A percentile compares a stretch with the other conserved stretches of the same genome.
Conservation (phyloP, 2,888 invertebrate species). For the Diaphora mendica region DNA sequence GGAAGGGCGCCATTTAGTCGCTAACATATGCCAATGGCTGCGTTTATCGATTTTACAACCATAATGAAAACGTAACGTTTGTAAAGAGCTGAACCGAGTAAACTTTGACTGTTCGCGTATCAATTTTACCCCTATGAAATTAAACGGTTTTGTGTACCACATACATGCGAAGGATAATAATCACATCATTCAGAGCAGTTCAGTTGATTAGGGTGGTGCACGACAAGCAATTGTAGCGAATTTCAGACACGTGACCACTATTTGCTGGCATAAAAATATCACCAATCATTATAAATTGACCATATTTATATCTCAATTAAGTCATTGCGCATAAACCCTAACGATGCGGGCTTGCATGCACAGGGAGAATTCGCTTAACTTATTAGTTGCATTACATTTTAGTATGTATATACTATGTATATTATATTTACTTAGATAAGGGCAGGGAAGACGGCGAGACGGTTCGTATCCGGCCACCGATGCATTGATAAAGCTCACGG, state of each 20-base stretch:
- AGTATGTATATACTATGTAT: constrained; percentile 54
- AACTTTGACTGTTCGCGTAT: constrained; percentile 16
- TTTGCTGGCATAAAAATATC: constrained; percentile 77
- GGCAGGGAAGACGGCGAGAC: constrained; percentile 72
- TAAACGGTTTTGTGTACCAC: constrained; percentile 63
- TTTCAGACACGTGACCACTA: constrained; percentile 82
- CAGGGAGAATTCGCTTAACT: constrained; percentile 42
- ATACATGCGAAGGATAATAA: constrained; percentile 75
- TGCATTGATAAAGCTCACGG: constrained; percentile 69
- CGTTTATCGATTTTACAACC: constrained; percentile 51
- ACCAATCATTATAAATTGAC: constrained; percentile 71
- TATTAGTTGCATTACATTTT: constrained; percentile 33
- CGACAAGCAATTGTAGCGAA: constrained; percentile 79
- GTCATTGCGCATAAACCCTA: constrained; percentile 67
- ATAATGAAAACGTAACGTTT: constrained; percentile 28
- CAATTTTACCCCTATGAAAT: constrained; percentile 48
- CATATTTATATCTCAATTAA: constrained; percentile 82
- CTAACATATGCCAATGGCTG: constrained; percentile 49
- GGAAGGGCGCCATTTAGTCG: constrained; percentile 52
- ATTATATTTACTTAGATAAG: constrained; percentile 70
- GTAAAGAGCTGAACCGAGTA: constrained; percentile 26
- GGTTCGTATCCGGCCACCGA: constrained; percentile 72
- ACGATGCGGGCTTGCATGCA: constrained; percentile 70
- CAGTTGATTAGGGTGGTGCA: constrained; percentile 64
- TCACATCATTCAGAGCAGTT: constrained; percentile 77